Conservation (phyloP, 2,113 vertebrate species). For the Psilopsiagon aymara region DNA sequence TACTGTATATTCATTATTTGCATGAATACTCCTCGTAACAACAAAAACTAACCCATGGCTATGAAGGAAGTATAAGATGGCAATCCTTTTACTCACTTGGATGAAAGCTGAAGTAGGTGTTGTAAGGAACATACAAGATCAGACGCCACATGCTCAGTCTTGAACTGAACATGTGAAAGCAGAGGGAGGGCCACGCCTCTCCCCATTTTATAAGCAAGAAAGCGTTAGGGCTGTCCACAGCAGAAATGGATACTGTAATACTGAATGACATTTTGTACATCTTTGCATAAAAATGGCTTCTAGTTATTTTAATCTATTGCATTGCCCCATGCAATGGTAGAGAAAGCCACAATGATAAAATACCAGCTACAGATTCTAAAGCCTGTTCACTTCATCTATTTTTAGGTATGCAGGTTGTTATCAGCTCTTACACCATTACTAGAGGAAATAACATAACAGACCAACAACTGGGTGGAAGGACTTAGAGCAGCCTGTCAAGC, state of each 20-base stretch:
- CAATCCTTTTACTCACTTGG: not conserved
- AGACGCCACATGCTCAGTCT: rapidly evolving
- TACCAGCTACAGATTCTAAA: not conserved
- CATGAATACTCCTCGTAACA: not conserved
- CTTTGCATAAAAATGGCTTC: not conserved
- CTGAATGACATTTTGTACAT: not conserved
- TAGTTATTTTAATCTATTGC: constrained; percentile 46
- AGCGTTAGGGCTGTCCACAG: not conserved
- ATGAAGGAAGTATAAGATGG: not conserved
- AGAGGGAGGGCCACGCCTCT: not conserved
- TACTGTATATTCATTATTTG: not conserved
- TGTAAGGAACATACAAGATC: not conserved
- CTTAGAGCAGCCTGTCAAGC: constrained; percentile 19
- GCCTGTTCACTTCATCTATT: constrained; percentile 25
- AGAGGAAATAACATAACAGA: constrained; percentile 10
- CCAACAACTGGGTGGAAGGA: not conserved
- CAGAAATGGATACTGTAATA: not conserved
- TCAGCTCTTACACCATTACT: constrained; percentile 11
- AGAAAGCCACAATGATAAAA: not conserved
- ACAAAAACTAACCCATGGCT: constrained; percentile 33
- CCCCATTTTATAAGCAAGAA: not conserved
- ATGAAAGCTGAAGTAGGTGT: not conserved
- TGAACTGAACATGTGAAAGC: not conserved
- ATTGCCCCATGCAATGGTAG: not conserved
- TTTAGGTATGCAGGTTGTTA: constrained; percentile 28